phyloP scores from a whole-genome alignment of 1,140 invertebrate species.

The Dendrolimus punctatus region DNA sequence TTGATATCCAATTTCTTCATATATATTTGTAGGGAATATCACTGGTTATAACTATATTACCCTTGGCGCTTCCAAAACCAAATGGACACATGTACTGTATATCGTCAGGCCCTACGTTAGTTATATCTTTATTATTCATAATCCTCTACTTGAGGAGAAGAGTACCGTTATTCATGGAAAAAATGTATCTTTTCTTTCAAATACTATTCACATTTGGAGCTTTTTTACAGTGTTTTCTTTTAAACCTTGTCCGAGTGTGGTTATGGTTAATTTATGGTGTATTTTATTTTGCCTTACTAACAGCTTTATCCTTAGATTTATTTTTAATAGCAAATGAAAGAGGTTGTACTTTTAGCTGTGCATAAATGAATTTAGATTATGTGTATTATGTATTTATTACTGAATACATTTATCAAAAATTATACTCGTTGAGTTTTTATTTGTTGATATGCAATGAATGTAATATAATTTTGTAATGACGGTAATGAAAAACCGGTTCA shows the following conservation, averaged over 20 bases:
- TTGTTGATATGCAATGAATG: no score
- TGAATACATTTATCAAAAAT: no score
- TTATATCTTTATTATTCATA: slow-evolving; percentile 57
- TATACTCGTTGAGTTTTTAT: no score
- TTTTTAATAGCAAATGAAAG: slow-evolving; percentile 61
- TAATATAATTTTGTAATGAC: no score
- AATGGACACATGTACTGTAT: slow-evolving; percentile 63
- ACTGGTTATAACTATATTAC: slow-evolving; percentile 41
- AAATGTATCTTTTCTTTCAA: slow-evolving; percentile 67
- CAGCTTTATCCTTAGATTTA: slow-evolving; percentile 47
- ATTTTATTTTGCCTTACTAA: slow-evolving; percentile 52
- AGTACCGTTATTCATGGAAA: slow-evolving; percentile 64
- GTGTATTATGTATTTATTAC: no score
- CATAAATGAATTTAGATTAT: slow-evolving; percentile 22
- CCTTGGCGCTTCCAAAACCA: slow-evolving; percentile 39
- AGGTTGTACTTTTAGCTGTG: slow-evolving; percentile 63
- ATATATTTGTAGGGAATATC: slow-evolving; percentile 50
- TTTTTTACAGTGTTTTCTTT: slow-evolving; percentile 59
- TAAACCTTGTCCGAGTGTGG: slow-evolving; percentile 55
- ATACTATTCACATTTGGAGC: slow-evolving; percentile 64
- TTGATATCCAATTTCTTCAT: slow-evolving; percentile 9
- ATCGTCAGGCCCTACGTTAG: slow-evolving; percentile 52
- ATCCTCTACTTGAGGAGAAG: slow-evolving; percentile 55
- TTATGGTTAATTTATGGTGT: slow-evolving; percentile 58
- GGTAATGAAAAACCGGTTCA: no score